phyloP scores from a whole-genome alignment of 2,888 invertebrate species.

The Tiliacea aurago region DNA sequence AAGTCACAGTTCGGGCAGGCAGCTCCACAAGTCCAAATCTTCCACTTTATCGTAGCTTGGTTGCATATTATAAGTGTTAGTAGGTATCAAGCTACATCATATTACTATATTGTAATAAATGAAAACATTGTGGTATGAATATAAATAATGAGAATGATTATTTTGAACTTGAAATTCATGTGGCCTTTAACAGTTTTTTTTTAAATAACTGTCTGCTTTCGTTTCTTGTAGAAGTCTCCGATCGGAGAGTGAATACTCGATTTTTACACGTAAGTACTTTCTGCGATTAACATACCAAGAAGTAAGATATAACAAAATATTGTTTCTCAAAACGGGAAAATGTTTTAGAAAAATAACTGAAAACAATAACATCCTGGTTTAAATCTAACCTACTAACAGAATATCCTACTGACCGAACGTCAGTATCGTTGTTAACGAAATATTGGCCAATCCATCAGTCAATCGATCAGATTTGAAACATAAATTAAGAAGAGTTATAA shows the following conservation, averaged over 20 bases:
- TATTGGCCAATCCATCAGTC: conserved; percentile 3
- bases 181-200: conserved; percentile 19
- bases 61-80: too few species aligned
- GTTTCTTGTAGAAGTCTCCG: neutral
- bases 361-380: conserved; percentile 16
- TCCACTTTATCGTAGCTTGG: too few species aligned
- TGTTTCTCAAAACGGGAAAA: neutral
- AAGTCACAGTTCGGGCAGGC: neutral
- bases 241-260: neutral
- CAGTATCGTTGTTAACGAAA: too few species aligned
- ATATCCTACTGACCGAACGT: conserved; percentile 37
- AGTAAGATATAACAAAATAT: neutral
- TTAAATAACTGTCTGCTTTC: conserved; percentile 1
- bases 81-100: neutral
- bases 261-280: neutral
- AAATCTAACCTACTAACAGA: conserved; percentile 3
- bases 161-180: conserved; percentile 40
- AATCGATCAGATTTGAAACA: conserved; percentile 40
- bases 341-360: neutral
- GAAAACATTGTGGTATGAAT: conserved; percentile 29
- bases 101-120: conserved; percentile 21
- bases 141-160: conserved; percentile 31
- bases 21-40: neutral
- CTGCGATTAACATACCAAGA: neutral
- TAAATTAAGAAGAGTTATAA: conserved; percentile 37